Evolutionary conservation across 2,113 vertebrate genomes (phyloP).

Genomic region (Paedocypris sp.): DNA sequence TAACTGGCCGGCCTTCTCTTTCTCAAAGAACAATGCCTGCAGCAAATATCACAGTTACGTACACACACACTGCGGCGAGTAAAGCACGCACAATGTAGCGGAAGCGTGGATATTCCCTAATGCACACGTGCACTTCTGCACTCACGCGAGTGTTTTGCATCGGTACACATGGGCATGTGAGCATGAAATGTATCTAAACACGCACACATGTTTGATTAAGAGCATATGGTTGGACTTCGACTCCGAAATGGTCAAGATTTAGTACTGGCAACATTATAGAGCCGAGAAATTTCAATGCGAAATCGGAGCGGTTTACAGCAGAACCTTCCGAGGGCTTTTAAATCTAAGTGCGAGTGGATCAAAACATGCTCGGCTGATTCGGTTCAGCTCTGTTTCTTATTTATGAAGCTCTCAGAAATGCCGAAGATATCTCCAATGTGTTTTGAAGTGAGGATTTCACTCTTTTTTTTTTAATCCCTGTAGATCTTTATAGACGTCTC

Average conservation of each 20-base stretch:
- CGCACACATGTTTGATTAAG: not conserved
- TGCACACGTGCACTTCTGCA: not conserved
- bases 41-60: slow-evolving; percentile 4
- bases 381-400: not conserved
- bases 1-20: not conserved
- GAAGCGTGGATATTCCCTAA: not conserved
- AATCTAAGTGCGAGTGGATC: slow-evolving; percentile 11
- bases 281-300: slow-evolving; percentile 2
- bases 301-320: not conserved
- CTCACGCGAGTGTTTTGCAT: not conserved
- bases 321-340: not conserved
- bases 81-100: not conserved
- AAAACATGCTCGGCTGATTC: slow-evolving; percentile 9
- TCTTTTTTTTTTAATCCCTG: too few species aligned
- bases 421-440: too few species aligned
- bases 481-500: too few species aligned
- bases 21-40: not conserved
- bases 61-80: slow-evolving; percentile 4
- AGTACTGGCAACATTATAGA: slow-evolving; percentile 6
- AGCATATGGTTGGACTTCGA: not conserved
- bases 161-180: not conserved
- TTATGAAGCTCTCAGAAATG: not conserved
- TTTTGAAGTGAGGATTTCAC: too few species aligned
- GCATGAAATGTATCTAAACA: not conserved
- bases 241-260: not conserved